These are phyloP conservation scores for Papilio helenus DNA, from an alignment of 1,140 invertebrate species.

Conservation along the genomic window DNA sequence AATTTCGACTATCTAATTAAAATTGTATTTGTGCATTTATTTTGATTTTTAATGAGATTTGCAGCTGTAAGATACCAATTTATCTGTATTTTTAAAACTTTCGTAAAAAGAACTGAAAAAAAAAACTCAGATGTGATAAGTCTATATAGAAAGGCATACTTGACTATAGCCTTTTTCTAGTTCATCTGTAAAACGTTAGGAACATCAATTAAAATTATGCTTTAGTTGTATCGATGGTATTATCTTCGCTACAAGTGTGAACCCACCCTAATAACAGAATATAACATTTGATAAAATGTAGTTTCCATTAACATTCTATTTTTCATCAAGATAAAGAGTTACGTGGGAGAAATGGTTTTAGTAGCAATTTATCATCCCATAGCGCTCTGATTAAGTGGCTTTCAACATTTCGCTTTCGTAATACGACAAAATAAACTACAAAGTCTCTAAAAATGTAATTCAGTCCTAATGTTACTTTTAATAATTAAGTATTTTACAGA, in stretches of 20 bases:
- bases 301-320: slow-evolving; percentile 41
- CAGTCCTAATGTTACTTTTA: neutral
- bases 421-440: neutral
- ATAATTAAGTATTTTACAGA: neutral
- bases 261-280: neutral
- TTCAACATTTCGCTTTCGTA: neutral
- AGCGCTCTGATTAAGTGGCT: neutral
- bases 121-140: too few species aligned
- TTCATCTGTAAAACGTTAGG: too few species aligned
- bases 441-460: neutral
- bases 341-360: slow-evolving; percentile 41
- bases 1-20: neutral
- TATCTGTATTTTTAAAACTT: too few species aligned
- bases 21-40: too few species aligned
- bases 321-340: slow-evolving; percentile 40
- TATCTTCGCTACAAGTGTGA: neutral
- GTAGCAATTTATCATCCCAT: slow-evolving; percentile 34
- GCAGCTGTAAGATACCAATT: too few species aligned
- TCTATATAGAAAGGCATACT: too few species aligned
- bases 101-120: too few species aligned
- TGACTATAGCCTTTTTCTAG: too few species aligned
- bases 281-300: neutral
- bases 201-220: too few species aligned
- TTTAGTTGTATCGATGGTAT: too few species aligned
- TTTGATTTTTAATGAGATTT: too few species aligned